Evolutionary conservation across 1,140 invertebrate genomes (phyloP).

Genomic region (Drosophila mojavensis): DNA sequence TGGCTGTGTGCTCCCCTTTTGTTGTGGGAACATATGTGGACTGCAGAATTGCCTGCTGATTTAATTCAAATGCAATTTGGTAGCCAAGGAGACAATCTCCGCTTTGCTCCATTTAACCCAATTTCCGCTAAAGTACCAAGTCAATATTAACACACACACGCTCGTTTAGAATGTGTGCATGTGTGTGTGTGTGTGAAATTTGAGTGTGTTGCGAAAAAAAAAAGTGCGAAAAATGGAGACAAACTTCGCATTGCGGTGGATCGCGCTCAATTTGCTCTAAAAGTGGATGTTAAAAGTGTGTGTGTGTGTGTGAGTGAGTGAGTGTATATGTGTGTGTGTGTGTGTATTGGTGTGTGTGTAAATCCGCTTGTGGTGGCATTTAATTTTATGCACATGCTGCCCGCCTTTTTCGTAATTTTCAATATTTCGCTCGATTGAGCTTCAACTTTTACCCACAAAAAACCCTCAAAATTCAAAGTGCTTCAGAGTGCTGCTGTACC

Average conservation of each 20-base stretch:
- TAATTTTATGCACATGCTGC: constrained; percentile 54
- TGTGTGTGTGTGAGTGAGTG: not conserved
- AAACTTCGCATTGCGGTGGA: constrained; percentile 35
- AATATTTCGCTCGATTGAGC: constrained; percentile 58
- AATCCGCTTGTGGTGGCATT: constrained; percentile 31
- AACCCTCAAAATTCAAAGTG: not conserved
- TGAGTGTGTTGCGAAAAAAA: constrained; percentile 38
- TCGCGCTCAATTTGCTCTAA: constrained; percentile 43
- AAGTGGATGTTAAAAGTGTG: constrained; percentile 15
- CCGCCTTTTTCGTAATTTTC: constrained; percentile 37
- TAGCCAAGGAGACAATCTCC: constrained; percentile 55
- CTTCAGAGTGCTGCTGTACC: not conserved
- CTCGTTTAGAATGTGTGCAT: constrained; percentile 8
- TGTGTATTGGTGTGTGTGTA: not conserved
- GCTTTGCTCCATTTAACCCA: constrained; percentile 65
- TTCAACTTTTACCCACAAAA: constrained; percentile 11
- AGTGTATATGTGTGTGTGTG: not conserved
- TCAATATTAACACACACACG: constrained; percentile 56
- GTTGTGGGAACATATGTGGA: constrained; percentile 28
- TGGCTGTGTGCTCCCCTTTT: not conserved
- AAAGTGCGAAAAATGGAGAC: constrained; percentile 15
- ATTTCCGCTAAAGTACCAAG: constrained; percentile 64
- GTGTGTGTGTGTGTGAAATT: constrained; percentile 5
- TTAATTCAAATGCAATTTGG: constrained; percentile 65
- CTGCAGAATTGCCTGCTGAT: constrained; percentile 62